Conservation (phyloP, 1,140 invertebrate genomes). For the Rhagoletis pomonella region DNA sequence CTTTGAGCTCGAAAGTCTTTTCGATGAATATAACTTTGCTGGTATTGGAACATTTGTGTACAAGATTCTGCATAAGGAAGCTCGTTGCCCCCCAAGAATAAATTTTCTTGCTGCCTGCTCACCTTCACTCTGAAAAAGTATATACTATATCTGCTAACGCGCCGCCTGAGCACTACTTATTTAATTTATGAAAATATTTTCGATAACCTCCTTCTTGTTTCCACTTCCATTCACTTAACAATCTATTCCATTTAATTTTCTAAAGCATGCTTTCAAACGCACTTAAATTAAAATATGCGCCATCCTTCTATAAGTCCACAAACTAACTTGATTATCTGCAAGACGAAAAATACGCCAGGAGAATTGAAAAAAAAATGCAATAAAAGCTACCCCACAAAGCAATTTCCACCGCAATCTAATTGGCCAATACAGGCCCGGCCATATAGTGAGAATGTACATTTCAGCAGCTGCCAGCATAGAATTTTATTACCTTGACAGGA, state of each 20-base stretch:
- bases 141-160: too few species aligned
- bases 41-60: too few species aligned
- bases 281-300: neutral
- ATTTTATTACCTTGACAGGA: neutral
- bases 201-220: too few species aligned
- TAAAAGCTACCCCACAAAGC: neutral
- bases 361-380: conserved; percentile 35
- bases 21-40: too few species aligned
- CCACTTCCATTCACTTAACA: neutral
- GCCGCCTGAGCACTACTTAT: too few species aligned
- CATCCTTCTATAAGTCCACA: neutral
- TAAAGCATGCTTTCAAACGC: neutral
- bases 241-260: neutral
- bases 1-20: too few species aligned
- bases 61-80: too few species aligned
- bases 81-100: too few species aligned
- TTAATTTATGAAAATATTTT: too few species aligned
- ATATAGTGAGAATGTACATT: neutral
- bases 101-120: too few species aligned
- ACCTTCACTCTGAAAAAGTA: too few species aligned
- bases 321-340: conserved; percentile 23
- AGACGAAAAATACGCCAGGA: neutral
- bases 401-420: conserved; percentile 37
- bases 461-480: neutral
- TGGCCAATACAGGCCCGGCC: neutral